phyloP scores from a whole-genome alignment of 1,140 invertebrate genomes.

The Parapsyche elsis region DNA sequence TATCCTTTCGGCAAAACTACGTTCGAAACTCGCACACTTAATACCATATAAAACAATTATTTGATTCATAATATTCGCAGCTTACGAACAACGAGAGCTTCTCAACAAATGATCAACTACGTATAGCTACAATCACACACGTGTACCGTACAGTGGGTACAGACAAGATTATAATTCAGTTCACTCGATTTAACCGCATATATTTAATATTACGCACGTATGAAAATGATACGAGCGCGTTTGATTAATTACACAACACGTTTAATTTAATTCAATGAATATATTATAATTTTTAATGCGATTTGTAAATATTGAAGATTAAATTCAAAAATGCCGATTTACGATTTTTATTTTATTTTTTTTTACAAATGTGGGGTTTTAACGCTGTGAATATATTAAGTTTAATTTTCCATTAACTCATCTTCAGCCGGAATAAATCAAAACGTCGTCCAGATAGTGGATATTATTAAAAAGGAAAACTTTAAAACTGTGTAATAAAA shows the following conservation, averaged over 20 bases:
- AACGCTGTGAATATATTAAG: background rate
- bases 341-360: constrained; percentile 5
- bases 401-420: background rate
- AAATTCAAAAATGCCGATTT: background rate
- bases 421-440: background rate
- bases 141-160: background rate
- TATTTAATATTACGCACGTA: background rate
- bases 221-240: background rate
- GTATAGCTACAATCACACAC: too few relatives aligned
- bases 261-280: too few relatives aligned
- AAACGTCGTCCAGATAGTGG: background rate
- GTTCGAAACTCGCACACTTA: background rate
- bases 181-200: constrained; percentile 17
- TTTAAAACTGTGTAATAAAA: constrained; percentile 15
- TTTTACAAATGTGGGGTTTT: too few relatives aligned
- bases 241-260: constrained; percentile 9
- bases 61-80: too few relatives aligned
- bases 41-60: background rate
- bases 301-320: too few relatives aligned
- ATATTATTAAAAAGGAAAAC: background rate
- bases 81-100: background rate
- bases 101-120: background rate
- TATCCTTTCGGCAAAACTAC: constrained; percentile 8
- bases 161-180: constrained; percentile 20
- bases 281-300: too few relatives aligned